phyloP scores from a whole-genome alignment of 2,797 vertebrate species.

The Cercopithecus neglectus region DNA sequence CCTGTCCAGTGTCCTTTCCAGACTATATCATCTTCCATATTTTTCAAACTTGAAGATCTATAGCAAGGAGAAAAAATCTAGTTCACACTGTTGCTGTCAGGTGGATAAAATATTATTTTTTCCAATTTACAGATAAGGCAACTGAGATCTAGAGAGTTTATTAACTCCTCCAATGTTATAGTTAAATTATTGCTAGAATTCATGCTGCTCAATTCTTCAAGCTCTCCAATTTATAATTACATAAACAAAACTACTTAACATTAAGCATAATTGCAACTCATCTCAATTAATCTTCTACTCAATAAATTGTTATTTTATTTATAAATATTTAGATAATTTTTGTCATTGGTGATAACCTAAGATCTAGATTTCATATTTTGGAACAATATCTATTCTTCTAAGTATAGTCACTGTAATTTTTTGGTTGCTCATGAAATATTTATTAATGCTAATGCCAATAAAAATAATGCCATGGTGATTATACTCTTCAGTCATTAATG shows the following conservation, averaged over 20 bases:
- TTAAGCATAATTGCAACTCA: conserved; percentile 69
- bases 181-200: conserved; percentile 52
- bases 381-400: conserved; percentile 65
- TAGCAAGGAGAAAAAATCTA: background rate
- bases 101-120: conserved; percentile 11
- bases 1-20: background rate
- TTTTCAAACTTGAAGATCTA: background rate
- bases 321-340: conserved; percentile 71
- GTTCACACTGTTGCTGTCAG: background rate
- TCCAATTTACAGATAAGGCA: conserved; percentile 22
- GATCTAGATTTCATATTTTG: conserved; percentile 67
- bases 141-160: conserved; percentile 37
- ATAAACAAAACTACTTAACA: conserved; percentile 73
- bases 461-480: conserved; percentile 74
- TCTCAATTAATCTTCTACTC: conserved; percentile 70
- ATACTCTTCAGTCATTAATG: conserved; percentile 72
- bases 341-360: conserved; percentile 49
- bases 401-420: conserved; percentile 73
- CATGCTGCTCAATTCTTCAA: conserved; percentile 56
- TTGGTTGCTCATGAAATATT: conserved; percentile 76
- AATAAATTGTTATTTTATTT: conserved; percentile 71
- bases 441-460: conserved; percentile 75
- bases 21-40: background rate
- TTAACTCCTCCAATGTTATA: background rate
- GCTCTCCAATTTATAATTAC: conserved; percentile 52